Evolutionary conservation across 2,113 vertebrate species (phyloP).

Genomic region (Lasiurus borealis): DNA sequence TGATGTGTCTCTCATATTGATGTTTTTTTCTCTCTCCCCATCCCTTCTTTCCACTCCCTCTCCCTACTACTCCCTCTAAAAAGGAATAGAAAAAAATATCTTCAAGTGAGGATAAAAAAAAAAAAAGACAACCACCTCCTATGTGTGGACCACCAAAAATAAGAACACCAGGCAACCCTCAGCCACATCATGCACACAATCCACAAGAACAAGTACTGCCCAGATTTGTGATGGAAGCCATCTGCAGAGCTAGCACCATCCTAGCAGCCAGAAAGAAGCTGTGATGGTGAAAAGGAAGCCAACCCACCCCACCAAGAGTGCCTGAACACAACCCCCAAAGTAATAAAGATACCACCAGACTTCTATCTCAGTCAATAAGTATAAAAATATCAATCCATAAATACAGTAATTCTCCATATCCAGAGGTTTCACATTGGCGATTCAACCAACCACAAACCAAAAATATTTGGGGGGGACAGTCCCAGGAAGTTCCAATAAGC

Average conservation of each 20-base stretch:
- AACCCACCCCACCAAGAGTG: conserved; percentile 87
- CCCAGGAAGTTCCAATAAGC: background rate
- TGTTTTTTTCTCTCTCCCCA: no score
- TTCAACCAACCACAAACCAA: background rate
- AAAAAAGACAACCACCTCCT: conserved; percentile 63
- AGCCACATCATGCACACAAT: conserved; percentile 89
- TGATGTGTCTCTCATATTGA: no score
- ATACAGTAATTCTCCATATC: background rate
- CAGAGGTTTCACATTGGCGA: background rate
- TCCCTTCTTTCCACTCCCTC: no score
- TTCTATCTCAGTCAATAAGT: background rate
- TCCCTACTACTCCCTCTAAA: no score
- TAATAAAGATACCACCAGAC: background rate
- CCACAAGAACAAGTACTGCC: conserved; percentile 90
- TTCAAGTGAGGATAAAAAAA: no score
- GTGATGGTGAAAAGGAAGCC: conserved; percentile 86
- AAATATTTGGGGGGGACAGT: background rate
- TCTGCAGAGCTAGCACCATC: conserved; percentile 83
- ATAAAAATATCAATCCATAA: background rate
- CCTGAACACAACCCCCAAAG: conserved; percentile 74
- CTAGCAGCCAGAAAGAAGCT: conserved; percentile 90
- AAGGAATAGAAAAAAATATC: no score
- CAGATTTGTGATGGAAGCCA: conserved; percentile 88
- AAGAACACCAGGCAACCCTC: conserved; percentile 90
- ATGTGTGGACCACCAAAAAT: conserved; percentile 88